Base-by-base conservation (phyloP, 2,888 invertebrate genomes). In the Arge pagana region DNA sequence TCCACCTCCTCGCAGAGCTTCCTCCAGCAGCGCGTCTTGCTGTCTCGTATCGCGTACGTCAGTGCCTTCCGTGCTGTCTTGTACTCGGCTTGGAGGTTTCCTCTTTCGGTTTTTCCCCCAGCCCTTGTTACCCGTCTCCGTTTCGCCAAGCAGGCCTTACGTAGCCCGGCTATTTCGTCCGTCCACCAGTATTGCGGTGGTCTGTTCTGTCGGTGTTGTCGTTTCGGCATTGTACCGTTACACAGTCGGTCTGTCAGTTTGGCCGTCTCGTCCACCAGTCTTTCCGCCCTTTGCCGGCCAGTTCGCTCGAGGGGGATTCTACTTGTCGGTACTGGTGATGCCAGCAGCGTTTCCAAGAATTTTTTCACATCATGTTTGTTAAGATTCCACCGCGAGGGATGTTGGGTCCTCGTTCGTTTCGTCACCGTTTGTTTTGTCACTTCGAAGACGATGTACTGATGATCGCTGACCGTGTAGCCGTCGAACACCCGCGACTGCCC, bases 391-490 rank as follows among this genome's bases (percentile, higher is more conserved):
- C n/a, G n/a, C n/a, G n/a, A n/a, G n/a, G n/a, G n/a, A n/a, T n/a
- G n/a, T n/a, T n/a, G n/a, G n/a, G n/a, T n/a, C n/a, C n/a, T n/a
- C n/a, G n/a, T n/a, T n/a, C n/a, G n/a, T n/a, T n/a, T n/a, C n/a
- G n/a, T n/a, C n/a, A n/a, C n/a, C n/a, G n/a, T n/a, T n/a, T n/a
- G n/a, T n/a, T n/a, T n/a, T n/a, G n/a, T n/a, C n/a, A n/a, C n/a
- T 28, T 19, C 35, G 16, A 53, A 53, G 4, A 33, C 48, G 4
- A 40, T 40, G 10, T 40, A 40, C 8, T 40, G 23, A 16, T 40
- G 24, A 21, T 40, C 23, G 10, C 37, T 37, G 11, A 19, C 37
- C 1, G 39, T 39, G 15, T 39, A 39, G 11, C 24, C 39, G 13
- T 39, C 39, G 10, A 39, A 24, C 13, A 39, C 39, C 13, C 3